Evolutionary conservation across 2,797 vertebrate species (phyloP).

Genomic region (Spondyliosoma cantharus): DNA sequence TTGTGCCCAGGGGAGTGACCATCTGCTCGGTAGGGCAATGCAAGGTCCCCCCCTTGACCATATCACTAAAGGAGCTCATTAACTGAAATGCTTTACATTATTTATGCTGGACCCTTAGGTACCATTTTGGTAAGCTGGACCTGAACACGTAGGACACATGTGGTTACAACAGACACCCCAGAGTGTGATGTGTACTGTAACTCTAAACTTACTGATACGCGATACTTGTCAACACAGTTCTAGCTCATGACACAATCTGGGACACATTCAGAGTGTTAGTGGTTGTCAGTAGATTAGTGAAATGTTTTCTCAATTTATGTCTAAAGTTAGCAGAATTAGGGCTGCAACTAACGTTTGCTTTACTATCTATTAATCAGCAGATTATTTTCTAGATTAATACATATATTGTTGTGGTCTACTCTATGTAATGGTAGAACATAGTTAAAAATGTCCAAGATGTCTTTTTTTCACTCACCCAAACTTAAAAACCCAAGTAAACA

Average conservation of each 20-base stretch:
- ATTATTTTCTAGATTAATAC: not conserved
- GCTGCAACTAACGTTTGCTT: not conserved
- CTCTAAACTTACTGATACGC: constrained; percentile 14
- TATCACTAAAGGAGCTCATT: constrained; percentile 44
- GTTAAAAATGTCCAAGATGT: no score
- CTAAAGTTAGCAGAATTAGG: not conserved
- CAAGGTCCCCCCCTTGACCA: constrained; percentile 33
- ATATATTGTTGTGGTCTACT: not conserved
- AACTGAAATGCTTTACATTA: constrained; percentile 50
- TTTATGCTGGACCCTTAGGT: constrained; percentile 15
- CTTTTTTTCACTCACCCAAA: not conserved
- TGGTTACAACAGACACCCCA: not conserved
- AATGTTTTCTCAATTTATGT: not conserved
- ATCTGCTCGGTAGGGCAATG: constrained; percentile 49
- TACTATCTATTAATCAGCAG: not conserved
- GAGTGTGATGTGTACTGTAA: constrained; percentile 27
- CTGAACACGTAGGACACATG: not conserved
- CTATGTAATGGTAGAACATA: not conserved
- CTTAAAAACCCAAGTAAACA: not conserved
- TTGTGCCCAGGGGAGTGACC: constrained; percentile 48
- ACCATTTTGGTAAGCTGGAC: constrained; percentile 10
- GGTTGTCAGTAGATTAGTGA: not conserved
- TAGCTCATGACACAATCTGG: not conserved
- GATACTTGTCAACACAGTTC: constrained; percentile 8
- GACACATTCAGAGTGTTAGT: constrained; percentile 1